Evolutionary conservation across 2,888 invertebrate species (phyloP).

Genomic region (Drosophila neotestacea): DNA sequence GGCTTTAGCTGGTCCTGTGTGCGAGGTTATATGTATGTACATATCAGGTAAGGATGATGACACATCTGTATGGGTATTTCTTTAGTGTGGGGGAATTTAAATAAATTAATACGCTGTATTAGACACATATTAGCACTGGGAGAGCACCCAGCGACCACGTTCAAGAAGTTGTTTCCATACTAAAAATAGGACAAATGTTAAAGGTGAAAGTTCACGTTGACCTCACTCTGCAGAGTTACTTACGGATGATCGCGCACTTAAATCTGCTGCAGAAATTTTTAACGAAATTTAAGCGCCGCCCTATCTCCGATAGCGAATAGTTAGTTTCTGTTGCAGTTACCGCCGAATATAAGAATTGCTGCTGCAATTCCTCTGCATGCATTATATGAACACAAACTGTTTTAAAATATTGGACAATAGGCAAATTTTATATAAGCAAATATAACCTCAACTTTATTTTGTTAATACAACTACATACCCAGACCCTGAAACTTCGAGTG

Average conservation of each 20-base stretch:
- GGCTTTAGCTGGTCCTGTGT: constrained; percentile 57
- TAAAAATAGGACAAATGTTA: constrained; percentile 63
- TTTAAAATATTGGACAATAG: too few species aligned
- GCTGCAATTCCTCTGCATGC: too few species aligned
- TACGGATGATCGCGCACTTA: constrained; percentile 52
- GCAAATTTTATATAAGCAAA: too few species aligned
- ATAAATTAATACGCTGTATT: constrained; percentile 79
- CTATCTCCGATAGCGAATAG: not conserved
- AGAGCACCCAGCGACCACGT: constrained; percentile 17
- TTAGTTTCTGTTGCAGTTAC: not conserved
- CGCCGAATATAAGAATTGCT: not conserved
- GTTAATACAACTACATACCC: too few species aligned
- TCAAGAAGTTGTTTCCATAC: constrained; percentile 47
- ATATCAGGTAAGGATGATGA: constrained; percentile 37
- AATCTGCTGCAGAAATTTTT: constrained; percentile 37
- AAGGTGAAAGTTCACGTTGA: constrained; percentile 66
- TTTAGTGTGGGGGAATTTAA: constrained; percentile 58
- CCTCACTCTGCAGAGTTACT: constrained; percentile 50
- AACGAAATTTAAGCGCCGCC: not conserved
- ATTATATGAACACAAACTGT: too few species aligned
- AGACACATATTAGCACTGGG: constrained; percentile 73
- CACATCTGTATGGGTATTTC: constrained; percentile 29
- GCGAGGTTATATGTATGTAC: constrained; percentile 17
- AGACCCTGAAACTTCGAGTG: too few species aligned
- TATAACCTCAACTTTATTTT: too few species aligned